Conservation (phyloP, 1,140 invertebrate species). For the Batillaria attramentaria region DNA sequence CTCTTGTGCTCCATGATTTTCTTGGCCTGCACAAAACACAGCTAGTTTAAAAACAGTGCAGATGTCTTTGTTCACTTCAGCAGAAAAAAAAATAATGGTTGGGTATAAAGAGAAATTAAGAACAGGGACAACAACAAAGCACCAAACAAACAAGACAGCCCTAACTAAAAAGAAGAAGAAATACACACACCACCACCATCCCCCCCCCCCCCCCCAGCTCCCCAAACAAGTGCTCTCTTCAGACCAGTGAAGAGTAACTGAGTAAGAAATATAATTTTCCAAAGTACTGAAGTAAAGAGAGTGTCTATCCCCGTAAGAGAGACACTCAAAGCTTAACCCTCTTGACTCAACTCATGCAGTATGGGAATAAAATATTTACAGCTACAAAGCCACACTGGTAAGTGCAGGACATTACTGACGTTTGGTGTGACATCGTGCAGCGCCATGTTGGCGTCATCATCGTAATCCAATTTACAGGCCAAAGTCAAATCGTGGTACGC, state of each 20-base stretch:
- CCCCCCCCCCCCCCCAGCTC: no score
- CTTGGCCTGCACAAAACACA: conserved; percentile 77
- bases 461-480: conserved; percentile 93
- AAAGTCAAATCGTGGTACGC: conserved; percentile 88
- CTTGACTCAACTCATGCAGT: no score
- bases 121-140: not conserved
- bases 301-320: no score
- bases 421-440: conserved; percentile 92
- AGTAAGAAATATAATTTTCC: no score
- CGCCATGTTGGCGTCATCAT: conserved; percentile 92
- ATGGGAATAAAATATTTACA: not conserved
- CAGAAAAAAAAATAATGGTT: not conserved
- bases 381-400: not conserved
- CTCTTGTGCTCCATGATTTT: conserved; percentile 90
- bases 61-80: not conserved
- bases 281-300: no score
- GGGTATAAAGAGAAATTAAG: not conserved
- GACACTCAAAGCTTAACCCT: no score
- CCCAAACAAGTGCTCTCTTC: no score
- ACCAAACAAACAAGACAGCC: not conserved
- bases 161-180: not conserved
- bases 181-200: not conserved
- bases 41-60: not conserved
- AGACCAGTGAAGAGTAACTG: no score
- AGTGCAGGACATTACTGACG: no score